These are phyloP conservation scores for Prunella fulvescens DNA, from an alignment of 2,113 vertebrate genomes.

Conservation along the genomic window DNA sequence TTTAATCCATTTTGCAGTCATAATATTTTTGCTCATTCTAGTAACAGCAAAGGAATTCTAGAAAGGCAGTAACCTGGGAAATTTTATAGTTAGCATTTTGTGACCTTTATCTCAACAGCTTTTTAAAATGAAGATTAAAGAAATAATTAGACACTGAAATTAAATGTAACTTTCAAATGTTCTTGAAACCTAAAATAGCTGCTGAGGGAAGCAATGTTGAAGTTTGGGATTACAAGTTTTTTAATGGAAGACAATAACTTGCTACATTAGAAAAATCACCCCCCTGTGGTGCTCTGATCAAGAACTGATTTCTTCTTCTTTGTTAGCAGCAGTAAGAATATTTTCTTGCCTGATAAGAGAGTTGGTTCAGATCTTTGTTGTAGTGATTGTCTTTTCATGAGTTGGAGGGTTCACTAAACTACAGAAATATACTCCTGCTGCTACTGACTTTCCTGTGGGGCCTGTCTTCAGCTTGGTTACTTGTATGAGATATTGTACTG, in stretches of 20 bases:
- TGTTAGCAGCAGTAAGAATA: neutral
- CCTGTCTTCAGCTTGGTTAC: neutral
- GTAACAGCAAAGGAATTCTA: neutral
- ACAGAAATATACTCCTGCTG: neutral
- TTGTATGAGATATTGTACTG: neutral
- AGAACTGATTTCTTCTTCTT: neutral
- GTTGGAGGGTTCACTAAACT: neutral
- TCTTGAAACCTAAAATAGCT: slow-evolving; percentile 30
- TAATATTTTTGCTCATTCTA: neutral
- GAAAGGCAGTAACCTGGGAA: slow-evolving; percentile 4
- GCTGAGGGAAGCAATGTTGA: neutral
- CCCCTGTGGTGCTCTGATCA: neutral
- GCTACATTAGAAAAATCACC: neutral
- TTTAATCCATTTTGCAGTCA: neutral
- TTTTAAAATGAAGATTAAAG: slow-evolving; percentile 18
- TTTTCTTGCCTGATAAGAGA: neutral
- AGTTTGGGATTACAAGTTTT: neutral
- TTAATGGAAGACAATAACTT: slow-evolving; percentile 35
- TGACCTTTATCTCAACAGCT: slow-evolving; percentile 17
- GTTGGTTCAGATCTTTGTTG: neutral
- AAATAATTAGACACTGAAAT: slow-evolving; percentile 25
- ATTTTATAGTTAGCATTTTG: slow-evolving; percentile 17
- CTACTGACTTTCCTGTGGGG: neutral
- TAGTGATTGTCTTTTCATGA: neutral
- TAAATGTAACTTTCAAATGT: slow-evolving; percentile 31